Base-by-base conservation (phyloP, 2,113 vertebrate species). In the Lycaon pictus region DNA sequence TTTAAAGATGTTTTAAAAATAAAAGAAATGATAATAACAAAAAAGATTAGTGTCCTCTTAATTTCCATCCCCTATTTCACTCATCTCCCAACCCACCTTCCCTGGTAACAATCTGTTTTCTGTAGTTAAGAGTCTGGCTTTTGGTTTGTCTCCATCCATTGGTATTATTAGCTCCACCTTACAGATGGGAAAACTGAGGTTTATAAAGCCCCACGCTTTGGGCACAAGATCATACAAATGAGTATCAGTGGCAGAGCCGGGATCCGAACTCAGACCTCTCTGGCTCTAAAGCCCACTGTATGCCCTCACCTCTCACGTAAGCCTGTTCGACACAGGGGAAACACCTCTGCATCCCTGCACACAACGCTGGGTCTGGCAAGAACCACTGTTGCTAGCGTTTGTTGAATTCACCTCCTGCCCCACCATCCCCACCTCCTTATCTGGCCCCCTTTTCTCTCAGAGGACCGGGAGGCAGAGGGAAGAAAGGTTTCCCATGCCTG, bases 401-500 rank as follows among this genome's bases (percentile, higher is more conserved):
- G 25, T 55, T 17, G 63, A 27, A 4, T 56, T 55, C 7, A 0
- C 27, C 29, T 79, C 32, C 29, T 23, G 53, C 16, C 7, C 11
- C 27, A 2, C 11, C 27, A 2, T 58, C 11, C 7, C 17, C 1
- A 2, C 3, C 29, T 82, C 15, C 48, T 89, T 48, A 11, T 4
- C 81, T 17, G 67, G 51, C 27, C 76, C 56, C 58, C 53, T 69
- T 72, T 82, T 81, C 72, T 83, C 37, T 2, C 62, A 0, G 12
- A 62, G 19, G 37, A 76, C 62, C 22, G 32, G 74, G 62, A 84
- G 62, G 20, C 10, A 3, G 37, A 32, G 55, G 22, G 97, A 74
- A 77, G 88, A 84, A 89, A 72, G 90, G 32, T 67, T 98, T 98
- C 51, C 94, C 60, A 90, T 83, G 43, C 74, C 97, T 93, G 83